phyloP scores from a whole-genome alignment of 2,888 invertebrate genomes.

The Tetragnatha montana region DNA sequence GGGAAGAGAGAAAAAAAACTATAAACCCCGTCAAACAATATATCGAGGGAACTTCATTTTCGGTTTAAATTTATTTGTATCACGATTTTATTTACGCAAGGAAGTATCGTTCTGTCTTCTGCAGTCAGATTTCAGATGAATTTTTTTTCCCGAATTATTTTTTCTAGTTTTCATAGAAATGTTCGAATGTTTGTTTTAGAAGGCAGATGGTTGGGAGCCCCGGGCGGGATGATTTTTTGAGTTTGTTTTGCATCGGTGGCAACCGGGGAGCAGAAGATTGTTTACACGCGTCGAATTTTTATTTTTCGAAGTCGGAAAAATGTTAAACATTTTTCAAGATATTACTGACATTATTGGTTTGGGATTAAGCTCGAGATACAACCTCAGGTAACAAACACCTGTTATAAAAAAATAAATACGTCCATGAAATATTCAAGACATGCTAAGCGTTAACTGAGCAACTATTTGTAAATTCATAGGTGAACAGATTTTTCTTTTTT shows the following conservation, averaged over 20 bases:
- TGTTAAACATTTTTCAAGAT: not conserved
- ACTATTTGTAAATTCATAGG: no score
- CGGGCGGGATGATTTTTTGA: not conserved
- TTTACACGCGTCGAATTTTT: not conserved
- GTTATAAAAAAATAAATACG: no score
- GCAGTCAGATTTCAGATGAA: conserved; percentile 31
- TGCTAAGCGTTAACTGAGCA: no score
- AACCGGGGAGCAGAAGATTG: not conserved
- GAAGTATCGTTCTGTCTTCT: conserved; percentile 32
- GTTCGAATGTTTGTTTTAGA: conserved; percentile 42
- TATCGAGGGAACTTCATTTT: conserved; percentile 38
- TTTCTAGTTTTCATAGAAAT: conserved; percentile 9
- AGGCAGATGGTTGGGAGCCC: conserved; percentile 30
- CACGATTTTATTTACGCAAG: conserved; percentile 45
- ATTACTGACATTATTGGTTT: not conserved
- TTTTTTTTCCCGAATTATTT: conserved; percentile 15
- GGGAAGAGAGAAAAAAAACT: not conserved
- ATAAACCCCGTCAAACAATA: conserved; percentile 7
- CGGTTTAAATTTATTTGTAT: conserved; percentile 42
- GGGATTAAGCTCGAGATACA: not conserved
- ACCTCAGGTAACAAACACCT: no score
- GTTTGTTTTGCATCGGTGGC: not conserved
- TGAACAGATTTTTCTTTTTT: no score
- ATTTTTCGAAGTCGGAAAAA: not conserved
- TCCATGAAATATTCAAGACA: no score